Base-by-base conservation (phyloP, 2,797 vertebrate genomes). In the Chaetophractus vellerosus region DNA sequence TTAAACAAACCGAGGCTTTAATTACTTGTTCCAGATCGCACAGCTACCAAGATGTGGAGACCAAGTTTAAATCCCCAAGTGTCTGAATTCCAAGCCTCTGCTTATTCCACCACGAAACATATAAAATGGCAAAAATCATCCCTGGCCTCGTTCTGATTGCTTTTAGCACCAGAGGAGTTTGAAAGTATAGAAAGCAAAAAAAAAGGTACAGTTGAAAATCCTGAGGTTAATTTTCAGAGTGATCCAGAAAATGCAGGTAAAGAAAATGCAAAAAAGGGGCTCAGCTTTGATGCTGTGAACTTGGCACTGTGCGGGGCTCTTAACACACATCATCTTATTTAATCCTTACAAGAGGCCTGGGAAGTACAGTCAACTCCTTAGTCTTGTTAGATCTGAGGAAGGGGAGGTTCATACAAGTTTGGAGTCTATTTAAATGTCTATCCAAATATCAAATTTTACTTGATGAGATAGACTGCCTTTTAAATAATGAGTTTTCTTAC, bases 401-500 rank as follows among this genome's bases (percentile, higher is more conserved):
- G 81, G 0, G 50, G 57, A 68, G n/a, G 24, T 7, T 31, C 41
- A 28, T 9, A n/a, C 64, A 71, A 74, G 26, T 85, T 57, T 7
- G 28, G 31, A 45, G 28, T 78, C 31, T 78, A 63, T 52, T 92
- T 28, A 91, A 81, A 57, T 68, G 21, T 31, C 15, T n/a, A 28
- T 9, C 11, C 63, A 3, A 88, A 85, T 57, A 75, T 83, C 28
- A 86, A 57, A 69, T 92, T 79, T 95, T 76, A 79, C 83, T 78
- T 8, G 52, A 9, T 85, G 11, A 41, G 8, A 41, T 78, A 72
- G 2, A 4, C 9, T 75, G 24, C 45, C 52, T 92, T 91, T 81
- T 61, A 82, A 57, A 63, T 72, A 33, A 90, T 71, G 52, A 36
- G 16, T 41, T 74, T 86, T 89, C 52, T 74, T 31, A 55, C 10